Base-by-base conservation (phyloP, 2,113 vertebrate genomes). In the Aspidoscelis tigris region DNA sequence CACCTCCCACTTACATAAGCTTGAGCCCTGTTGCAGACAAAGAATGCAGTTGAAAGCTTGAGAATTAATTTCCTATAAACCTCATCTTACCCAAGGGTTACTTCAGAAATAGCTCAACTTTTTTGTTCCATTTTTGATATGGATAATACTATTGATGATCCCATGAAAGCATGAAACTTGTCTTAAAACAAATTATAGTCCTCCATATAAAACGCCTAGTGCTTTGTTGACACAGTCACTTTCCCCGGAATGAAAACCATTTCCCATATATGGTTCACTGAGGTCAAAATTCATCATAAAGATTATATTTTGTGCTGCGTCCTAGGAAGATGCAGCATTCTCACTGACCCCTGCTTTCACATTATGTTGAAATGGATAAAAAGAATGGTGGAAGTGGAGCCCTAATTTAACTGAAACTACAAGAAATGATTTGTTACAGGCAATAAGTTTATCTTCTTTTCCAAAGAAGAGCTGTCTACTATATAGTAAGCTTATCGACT, bases 291-390 rank as follows among this genome's bases (percentile, higher is more conserved):
- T 92, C 86, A 89, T 93, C 76, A 85, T 0, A 64, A 86, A 55
- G 75, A 89, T 78, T 43, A 65, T 71, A 85, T 84, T 89, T 83
- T 82, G 78, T 83, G 72, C 61, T 76, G 70, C 66, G 22, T 89
- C 89, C 78, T 73, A 91, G 88, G 86, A 82, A 91, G 74, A 82
- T 83, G 78, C 91, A 82, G 39, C 86, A 33, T 86, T 88, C 84
- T 82, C 88, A 70, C 43, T 88, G 84, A 74, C 74, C 89, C 87
- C 68, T 81, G 58, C 85, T 91, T 90, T 86, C 73, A 88, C 91
- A 90, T 92, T 85, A 91, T 86, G 91, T 84, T 89, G 73, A 78
- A 88, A 87, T 77, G 85, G 84, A 68, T 78, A 84, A 84, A 92
- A 93, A 90, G 84, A 88, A 83, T 73, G 43, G 44, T 44, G 14